phyloP scores from a whole-genome alignment of 2,113 vertebrate species.

The Chionomys nivalis region DNA sequence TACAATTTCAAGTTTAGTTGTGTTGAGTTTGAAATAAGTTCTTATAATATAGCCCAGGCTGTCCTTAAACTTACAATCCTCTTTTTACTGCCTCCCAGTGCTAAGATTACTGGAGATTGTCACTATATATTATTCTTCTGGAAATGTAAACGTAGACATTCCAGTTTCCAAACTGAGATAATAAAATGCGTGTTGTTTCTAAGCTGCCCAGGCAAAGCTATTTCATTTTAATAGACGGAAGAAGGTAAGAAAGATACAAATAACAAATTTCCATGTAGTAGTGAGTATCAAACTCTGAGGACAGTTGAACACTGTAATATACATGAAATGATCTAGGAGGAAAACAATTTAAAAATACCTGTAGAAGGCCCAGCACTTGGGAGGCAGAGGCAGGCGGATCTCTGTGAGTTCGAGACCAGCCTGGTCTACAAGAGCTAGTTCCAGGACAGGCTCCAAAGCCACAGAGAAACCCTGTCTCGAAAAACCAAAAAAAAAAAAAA shows the following conservation, averaged over 20 bases:
- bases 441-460: too few species aligned
- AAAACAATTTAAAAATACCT: too few species aligned
- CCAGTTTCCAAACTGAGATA: neutral
- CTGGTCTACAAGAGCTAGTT: too few species aligned
- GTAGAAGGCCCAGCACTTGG: too few species aligned
- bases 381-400: too few species aligned
- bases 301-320: neutral
- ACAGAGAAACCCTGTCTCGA: too few species aligned
- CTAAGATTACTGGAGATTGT: too few species aligned
- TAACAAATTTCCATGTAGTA: neutral
- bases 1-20: neutral
- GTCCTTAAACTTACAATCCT: too few species aligned
- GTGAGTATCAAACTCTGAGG: neutral
- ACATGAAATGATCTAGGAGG: neutral
- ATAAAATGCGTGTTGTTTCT: neutral
- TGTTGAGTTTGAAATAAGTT: neutral
- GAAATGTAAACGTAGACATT: neutral
- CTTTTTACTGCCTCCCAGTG: neutral
- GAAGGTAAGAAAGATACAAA: neutral
- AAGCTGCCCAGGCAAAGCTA: neutral
- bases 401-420: too few species aligned
- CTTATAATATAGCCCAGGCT: too few species aligned
- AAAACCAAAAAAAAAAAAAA: too few species aligned
- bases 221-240: neutral
- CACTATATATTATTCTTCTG: neutral